These are phyloP conservation scores for Onthophagus sagittarius DNA, from an alignment of 2,888 invertebrate species.

Conservation along the genomic window DNA sequence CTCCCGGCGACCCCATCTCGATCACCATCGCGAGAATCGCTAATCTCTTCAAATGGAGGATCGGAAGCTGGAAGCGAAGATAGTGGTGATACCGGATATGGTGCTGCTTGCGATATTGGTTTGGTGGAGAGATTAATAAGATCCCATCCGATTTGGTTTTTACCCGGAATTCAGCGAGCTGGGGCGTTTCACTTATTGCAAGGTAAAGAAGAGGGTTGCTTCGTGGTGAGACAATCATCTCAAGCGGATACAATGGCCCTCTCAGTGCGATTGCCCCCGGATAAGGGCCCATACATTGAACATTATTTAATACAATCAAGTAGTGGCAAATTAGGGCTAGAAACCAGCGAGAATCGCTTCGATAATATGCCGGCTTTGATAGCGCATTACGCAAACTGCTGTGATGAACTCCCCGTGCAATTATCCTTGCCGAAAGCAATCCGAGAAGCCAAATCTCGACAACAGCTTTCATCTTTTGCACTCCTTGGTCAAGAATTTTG, in stretches of 20 bases:
- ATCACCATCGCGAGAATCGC: conserved; percentile 56
- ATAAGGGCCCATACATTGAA: conserved; percentile 88
- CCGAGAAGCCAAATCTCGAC: conserved; percentile 82
- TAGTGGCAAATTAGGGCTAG: conserved; percentile 73
- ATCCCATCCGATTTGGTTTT: conserved; percentile 94
- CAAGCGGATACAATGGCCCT: conserved; percentile 93
- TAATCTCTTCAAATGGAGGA: conserved; percentile 60
- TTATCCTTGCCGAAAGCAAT: conserved; percentile 75
- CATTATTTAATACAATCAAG: conserved; percentile 92
- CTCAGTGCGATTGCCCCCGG: conserved; percentile 82
- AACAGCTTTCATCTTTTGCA: conserved; percentile 86
- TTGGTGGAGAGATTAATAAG: conserved; percentile 83
- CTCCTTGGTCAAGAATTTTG: conserved; percentile 86
- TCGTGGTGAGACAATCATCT: conserved; percentile 92
- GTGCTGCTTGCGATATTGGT: conserved; percentile 79
- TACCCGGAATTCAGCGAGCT: conserved; percentile 88
- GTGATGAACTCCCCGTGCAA: conserved; percentile 90
- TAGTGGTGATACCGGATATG: conserved; percentile 54
- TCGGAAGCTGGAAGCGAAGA: conserved; percentile 56
- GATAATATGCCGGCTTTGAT: conserved; percentile 89
- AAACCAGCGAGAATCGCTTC: conserved; percentile 91
- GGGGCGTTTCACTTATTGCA: conserved; percentile 92
- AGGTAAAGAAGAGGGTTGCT: conserved; percentile 91
- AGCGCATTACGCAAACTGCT: conserved; percentile 90
- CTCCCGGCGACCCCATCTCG: conserved; percentile 45